These are phyloP conservation scores for Vireo altiloquus DNA, from an alignment of 2,113 vertebrate genomes.

Conservation along the genomic window DNA sequence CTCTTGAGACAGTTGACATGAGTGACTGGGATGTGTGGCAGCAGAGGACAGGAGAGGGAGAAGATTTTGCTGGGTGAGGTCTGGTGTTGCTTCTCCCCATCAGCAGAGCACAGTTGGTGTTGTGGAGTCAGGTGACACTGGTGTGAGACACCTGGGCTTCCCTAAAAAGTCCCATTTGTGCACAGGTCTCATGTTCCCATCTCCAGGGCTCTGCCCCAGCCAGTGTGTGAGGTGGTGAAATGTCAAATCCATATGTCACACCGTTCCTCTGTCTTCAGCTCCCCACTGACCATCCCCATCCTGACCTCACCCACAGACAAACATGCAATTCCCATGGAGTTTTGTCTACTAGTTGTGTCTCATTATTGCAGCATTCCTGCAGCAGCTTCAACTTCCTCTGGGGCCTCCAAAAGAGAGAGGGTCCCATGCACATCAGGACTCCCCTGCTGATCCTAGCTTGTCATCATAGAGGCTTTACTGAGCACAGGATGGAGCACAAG, in stretches of 20 bases:
- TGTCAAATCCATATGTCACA: neutral
- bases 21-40: neutral
- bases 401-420: neutral
- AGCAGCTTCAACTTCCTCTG: neutral
- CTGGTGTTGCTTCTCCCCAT: neutral
- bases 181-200: neutral
- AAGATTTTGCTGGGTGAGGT: neutral
- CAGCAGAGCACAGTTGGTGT: neutral
- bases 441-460: neutral
- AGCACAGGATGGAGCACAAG: neutral
- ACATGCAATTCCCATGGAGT: rapidly evolving
- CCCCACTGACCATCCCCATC: neutral
- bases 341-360: neutral
- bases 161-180: rapidly evolving
- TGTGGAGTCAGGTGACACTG: neutral
- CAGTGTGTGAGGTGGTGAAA: neutral
- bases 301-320: neutral
- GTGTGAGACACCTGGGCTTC: neutral
- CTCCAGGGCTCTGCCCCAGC: neutral
- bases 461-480: neutral
- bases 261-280: neutral
- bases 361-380: neutral
- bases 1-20: neutral
- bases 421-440: neutral
- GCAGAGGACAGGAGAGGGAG: neutral